Evolutionary conservation across 2,888 invertebrate species (phyloP).

Genomic region (Eurois occulta): DNA sequence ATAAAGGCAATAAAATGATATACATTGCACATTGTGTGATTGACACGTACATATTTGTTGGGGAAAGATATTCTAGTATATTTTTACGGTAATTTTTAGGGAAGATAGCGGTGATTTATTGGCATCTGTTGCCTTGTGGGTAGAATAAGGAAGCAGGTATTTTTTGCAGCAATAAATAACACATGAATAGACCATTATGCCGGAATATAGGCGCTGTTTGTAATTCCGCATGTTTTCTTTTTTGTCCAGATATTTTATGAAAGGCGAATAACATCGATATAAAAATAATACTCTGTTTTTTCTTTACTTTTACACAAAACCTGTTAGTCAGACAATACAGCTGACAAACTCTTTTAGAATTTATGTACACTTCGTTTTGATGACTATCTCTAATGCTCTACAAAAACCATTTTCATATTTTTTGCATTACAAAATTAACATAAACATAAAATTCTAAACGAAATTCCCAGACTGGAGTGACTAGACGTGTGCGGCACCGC

Average conservation of each 20-base stretch:
- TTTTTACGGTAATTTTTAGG: constrained; percentile 49
- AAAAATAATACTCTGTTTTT: background rate
- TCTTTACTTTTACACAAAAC: background rate
- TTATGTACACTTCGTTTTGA: constrained; percentile 3
- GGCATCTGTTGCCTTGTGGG: constrained; percentile 25
- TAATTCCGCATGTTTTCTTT: background rate
- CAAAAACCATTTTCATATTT: background rate
- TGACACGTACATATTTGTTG: constrained; percentile 67
- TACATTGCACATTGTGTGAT: constrained; percentile 67
- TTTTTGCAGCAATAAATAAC: constrained; percentile 52
- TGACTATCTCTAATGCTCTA: background rate
- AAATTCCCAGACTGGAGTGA: background rate
- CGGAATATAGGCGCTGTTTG: constrained; percentile 13
- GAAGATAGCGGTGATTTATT: constrained; percentile 54
- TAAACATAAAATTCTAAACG: background rate
- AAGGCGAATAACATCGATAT: background rate
- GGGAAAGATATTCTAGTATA: constrained; percentile 54
- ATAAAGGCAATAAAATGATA: constrained; percentile 72
- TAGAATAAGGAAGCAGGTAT: constrained; percentile 27
- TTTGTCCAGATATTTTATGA: background rate
- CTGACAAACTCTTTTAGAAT: background rate
- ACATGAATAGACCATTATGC: constrained; percentile 36
- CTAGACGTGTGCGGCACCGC: background rate
- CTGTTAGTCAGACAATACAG: background rate
- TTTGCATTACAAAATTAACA: background rate